These are phyloP conservation scores for Hydropotes inermis DNA, from an alignment of 2,113 vertebrate genomes.

Conservation along the genomic window DNA sequence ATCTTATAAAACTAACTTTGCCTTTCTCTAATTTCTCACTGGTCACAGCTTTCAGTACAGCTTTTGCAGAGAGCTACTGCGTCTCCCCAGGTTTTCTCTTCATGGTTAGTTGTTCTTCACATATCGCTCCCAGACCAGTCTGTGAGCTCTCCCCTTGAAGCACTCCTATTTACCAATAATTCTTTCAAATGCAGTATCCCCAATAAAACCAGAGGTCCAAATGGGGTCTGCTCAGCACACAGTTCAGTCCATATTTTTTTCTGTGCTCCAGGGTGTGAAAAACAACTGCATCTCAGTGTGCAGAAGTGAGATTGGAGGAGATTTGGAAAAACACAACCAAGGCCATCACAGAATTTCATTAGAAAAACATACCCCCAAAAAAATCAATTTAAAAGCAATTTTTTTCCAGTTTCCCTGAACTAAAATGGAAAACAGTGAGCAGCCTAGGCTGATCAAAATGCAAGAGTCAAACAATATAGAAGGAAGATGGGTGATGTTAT, in stretches of 20 bases:
- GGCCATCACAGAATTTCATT: constrained; percentile 59
- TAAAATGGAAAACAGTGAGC: constrained; percentile 69
- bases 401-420: constrained; percentile 67
- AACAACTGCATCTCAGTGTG: constrained; percentile 43
- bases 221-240: background rate
- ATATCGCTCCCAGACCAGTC: background rate
- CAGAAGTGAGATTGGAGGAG: constrained; percentile 53
- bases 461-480: constrained; percentile 51
- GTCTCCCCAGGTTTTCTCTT: background rate
- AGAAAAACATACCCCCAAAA: constrained; percentile 63
- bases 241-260: background rate
- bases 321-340: constrained; percentile 69
- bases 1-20: background rate
- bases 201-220: background rate
- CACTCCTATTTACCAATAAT: background rate
- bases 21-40: background rate
- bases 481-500: constrained; percentile 3
- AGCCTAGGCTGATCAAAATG: constrained; percentile 48
- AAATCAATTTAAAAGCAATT: constrained; percentile 72
- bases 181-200: background rate
- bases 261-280: constrained; percentile 6
- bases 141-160: background rate
- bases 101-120: background rate
- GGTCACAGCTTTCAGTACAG: background rate
- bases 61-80: background rate